Base-by-base conservation (phyloP, 1,140 invertebrate species). In the Drosophila carrolli region DNA sequence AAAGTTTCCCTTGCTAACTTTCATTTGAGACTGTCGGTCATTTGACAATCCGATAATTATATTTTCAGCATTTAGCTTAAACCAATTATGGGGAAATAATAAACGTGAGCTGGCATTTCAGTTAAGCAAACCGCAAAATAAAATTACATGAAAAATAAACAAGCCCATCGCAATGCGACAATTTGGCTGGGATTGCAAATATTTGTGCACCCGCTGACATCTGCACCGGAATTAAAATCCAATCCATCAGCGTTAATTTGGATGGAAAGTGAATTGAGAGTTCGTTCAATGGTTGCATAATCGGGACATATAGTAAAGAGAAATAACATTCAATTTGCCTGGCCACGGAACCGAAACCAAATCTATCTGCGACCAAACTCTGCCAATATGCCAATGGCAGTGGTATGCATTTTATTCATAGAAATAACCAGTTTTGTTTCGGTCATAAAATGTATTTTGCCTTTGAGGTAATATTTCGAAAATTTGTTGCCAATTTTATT, bases 111-210 rank as follows among this genome's bases (percentile, higher is more conserved):
- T 58, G 19, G 29, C 43, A 57, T 71, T 57, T 58, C 53, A 32
- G 68, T 71, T 71, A 71, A 35, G 37, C 44, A 48, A 73, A 73
- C 70, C 70, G 35, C 70, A 61, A 41, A 54, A 48, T 48, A 47
- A 35, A 73, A 73, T 73, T 73, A 60, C 70, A 54, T 11, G 35
- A 27, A 40, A 73, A 73, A 73, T 41, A 73, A 72, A 54, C 35
- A 73, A 40, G 46, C 38, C 38, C 29, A 40, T 41, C 56, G 67
- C 70, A 73, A 53, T 73, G 55, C 68, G 68, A 73, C 70, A 73
- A 72, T 71, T 73, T 54, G 40, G 29, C 27, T 46, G 40, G 27
- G 32, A 54, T 19, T 46, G 56, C 50, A 44, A 38, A 73, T 73
- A 73, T 73, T 43, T 61, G 38, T 40, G 7, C 46, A 35, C 6